Conservation (phyloP, 2,797 vertebrate species). For the Centroberyx gerrardi region DNA sequence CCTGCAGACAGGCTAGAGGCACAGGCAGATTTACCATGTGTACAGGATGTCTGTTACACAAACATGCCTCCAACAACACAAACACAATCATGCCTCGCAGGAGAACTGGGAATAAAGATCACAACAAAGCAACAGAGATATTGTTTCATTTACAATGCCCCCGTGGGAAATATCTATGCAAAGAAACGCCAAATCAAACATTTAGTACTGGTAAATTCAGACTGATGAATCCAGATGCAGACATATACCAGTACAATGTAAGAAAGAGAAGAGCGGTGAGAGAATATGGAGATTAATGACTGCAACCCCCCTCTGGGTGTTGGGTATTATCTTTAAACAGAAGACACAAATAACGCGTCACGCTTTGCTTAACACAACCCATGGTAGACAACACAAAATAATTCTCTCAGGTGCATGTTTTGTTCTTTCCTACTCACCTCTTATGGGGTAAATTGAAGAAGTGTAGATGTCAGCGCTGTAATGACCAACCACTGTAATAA, state of each 20-base stretch:
- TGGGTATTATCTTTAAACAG: slow-evolving; percentile 26
- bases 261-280: slow-evolving; percentile 11
- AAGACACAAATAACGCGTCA: slow-evolving; percentile 27
- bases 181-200: slow-evolving; percentile 63
- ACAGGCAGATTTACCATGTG: slow-evolving; percentile 54
- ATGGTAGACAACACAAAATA: neutral
- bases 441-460: slow-evolving; percentile 25
- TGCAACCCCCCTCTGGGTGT: neutral
- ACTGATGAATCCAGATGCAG: slow-evolving; percentile 33
- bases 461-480: slow-evolving; percentile 23
- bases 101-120: slow-evolving; percentile 58
- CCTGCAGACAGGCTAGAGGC: slow-evolving; percentile 67
- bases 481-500: slow-evolving; percentile 28
- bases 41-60: slow-evolving; percentile 57
- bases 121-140: slow-evolving; percentile 60
- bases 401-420: neutral
- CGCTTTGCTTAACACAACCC: neutral
- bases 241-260: slow-evolving; percentile 1
- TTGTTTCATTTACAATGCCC: slow-evolving; percentile 70
- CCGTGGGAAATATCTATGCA: slow-evolving; percentile 45
- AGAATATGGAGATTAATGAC: slow-evolving; percentile 18
- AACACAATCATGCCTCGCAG: slow-evolving; percentile 66
- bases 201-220: slow-evolving; percentile 55
- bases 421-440: neutral
- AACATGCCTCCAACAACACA: slow-evolving; percentile 72